Evolutionary conservation across 35 echinoderm and acorn worm genomes (phyloP).

Genomic region (Diadema setosum): DNA sequence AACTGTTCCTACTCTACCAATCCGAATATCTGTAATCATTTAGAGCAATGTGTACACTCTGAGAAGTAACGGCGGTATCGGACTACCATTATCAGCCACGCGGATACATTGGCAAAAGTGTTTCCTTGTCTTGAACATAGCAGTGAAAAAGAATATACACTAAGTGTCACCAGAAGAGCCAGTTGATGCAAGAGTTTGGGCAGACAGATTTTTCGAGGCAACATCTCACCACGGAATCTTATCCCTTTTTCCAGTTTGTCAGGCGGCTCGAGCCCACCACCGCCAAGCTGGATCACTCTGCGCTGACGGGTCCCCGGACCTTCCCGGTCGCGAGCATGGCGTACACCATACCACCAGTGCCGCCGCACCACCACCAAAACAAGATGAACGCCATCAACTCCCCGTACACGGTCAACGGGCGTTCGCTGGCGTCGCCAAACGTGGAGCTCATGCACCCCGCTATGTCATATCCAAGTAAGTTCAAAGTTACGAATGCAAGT

Average conservation of each 20-base stretch:
- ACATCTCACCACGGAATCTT: conserved; percentile 23
- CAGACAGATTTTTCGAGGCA: too few species aligned
- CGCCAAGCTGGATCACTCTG: conserved; percentile 13
- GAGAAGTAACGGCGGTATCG: too few species aligned
- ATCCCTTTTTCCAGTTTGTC: not conserved
- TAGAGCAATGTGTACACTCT: too few species aligned
- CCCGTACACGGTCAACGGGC: conserved; percentile 66
- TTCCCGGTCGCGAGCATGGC: conserved; percentile 15
- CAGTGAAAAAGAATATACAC: too few species aligned
- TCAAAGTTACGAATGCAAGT: not conserved
- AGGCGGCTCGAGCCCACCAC: not conserved
- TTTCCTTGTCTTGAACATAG: too few species aligned
- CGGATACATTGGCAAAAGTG: too few species aligned
- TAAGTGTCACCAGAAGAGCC: too few species aligned
- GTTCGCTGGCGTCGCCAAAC: conserved; percentile 55
- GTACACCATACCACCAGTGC: not conserved
- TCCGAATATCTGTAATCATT: too few species aligned
- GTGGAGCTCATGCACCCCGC: conserved; percentile 67
- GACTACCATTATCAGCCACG: too few species aligned
- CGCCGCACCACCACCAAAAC: not conserved
- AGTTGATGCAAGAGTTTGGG: too few species aligned
- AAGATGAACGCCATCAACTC: not conserved
- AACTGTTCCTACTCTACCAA: too few species aligned
- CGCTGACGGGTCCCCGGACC: conserved; percentile 8
- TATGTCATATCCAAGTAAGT: conserved; percentile 75